phyloP scores from a whole-genome alignment of 2,888 invertebrate species.

The Athalia cordata region DNA sequence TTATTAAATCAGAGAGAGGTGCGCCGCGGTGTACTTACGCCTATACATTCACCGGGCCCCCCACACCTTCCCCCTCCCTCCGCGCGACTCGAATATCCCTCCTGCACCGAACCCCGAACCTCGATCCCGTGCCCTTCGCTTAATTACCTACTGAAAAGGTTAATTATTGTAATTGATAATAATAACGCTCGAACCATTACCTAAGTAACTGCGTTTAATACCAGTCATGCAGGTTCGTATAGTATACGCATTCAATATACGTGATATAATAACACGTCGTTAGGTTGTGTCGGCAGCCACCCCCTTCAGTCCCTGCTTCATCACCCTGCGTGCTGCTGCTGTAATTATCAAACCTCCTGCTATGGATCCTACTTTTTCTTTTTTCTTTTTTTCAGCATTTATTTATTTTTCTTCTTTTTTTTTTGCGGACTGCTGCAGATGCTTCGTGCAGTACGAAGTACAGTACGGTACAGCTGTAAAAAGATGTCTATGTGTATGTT shows the following conservation, averaged over 20 bases:
- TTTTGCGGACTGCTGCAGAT: too few relatives aligned
- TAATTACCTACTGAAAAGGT: conserved; percentile 63
- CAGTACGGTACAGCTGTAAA: too few relatives aligned
- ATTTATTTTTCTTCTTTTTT: too few relatives aligned
- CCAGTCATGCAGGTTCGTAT: conserved; percentile 37
- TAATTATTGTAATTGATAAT: conserved; percentile 61
- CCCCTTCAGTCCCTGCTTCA: too few relatives aligned
- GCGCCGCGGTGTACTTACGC: conserved; percentile 25
- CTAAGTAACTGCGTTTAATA: conserved; percentile 49
- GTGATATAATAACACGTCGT: background rate
- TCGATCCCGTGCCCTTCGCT: conserved; percentile 52
- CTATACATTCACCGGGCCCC: background rate
- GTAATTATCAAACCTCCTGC: too few relatives aligned
- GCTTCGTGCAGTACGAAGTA: too few relatives aligned
- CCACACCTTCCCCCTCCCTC: conserved; percentile 48
- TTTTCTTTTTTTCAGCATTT: too few relatives aligned
- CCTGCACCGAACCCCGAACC: conserved; percentile 38
- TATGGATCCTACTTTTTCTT: too few relatives aligned
- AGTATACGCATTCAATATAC: background rate
- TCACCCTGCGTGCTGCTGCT: too few relatives aligned
- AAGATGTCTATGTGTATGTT: too few relatives aligned
- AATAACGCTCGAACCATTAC: conserved; percentile 52
- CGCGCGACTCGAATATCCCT: conserved; percentile 14
- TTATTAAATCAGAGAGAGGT: conserved; percentile 69
- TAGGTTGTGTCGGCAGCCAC: too few relatives aligned